Evolutionary conservation across 2,797 vertebrate genomes (phyloP).

Genomic region (Adrianichthys oophorus): DNA sequence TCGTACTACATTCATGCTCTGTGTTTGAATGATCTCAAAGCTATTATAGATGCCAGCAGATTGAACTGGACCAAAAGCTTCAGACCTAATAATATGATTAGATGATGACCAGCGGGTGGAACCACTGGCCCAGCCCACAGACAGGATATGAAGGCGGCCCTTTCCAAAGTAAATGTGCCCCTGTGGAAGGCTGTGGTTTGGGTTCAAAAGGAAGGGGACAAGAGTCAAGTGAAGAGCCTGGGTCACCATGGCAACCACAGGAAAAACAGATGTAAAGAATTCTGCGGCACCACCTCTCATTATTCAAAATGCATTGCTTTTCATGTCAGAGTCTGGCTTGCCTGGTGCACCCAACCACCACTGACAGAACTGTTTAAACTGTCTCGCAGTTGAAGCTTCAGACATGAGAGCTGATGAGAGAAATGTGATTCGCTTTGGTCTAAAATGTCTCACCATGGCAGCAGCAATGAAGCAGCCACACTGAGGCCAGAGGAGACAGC

Average conservation of each 20-base stretch:
- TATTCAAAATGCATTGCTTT: conserved; percentile 31
- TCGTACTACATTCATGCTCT: conserved; percentile 5
- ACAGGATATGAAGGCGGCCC: conserved; percentile 55
- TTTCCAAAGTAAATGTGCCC: conserved; percentile 64
- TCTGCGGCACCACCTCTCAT: conserved; percentile 8
- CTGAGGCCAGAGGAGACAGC: conserved; percentile 91
- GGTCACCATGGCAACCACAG: conserved; percentile 19
- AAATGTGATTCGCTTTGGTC: background rate
- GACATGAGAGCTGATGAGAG: background rate
- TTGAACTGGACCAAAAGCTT: conserved; percentile 56
- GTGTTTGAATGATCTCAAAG: conserved; percentile 38
- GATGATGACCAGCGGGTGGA: conserved; percentile 52
- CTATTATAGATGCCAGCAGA: conserved; percentile 7
- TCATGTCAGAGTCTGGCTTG: conserved; percentile 28
- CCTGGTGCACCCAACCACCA: conserved; percentile 12
- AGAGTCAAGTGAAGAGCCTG: conserved; percentile 15
- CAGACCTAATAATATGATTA: conserved; percentile 67
- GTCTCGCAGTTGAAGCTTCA: background rate
- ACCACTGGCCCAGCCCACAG: conserved; percentile 17
- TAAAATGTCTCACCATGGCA: conserved; percentile 87
- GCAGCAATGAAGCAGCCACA: conserved; percentile 89
- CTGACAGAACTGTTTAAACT: conserved; percentile 17
- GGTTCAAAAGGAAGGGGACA: conserved; percentile 37
- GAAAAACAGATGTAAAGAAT: conserved; percentile 28
- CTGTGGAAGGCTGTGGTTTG: conserved; percentile 66